These are phyloP conservation scores for Gymnobelideus leadbeateri DNA, from an alignment of 2,113 vertebrate genomes.

Conservation along the genomic window DNA sequence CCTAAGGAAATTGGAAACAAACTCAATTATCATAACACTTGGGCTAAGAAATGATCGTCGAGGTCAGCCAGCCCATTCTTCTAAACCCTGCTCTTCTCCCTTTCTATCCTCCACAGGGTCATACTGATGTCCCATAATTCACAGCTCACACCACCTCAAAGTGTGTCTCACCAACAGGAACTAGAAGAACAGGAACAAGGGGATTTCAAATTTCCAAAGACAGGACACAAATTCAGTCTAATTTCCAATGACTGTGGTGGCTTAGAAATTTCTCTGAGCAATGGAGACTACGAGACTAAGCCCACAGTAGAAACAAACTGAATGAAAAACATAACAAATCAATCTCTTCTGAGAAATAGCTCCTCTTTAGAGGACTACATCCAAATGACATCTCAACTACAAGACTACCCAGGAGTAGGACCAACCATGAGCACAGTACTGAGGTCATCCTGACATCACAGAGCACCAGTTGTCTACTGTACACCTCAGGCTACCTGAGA, in stretches of 20 bases:
- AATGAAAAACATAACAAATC: neutral
- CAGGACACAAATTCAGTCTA: neutral
- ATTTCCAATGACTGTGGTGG: neutral
- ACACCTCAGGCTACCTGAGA: neutral
- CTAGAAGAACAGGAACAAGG: neutral
- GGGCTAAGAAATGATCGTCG: neutral
- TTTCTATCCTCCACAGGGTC: neutral
- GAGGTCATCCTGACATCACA: neutral
- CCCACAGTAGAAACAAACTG: neutral
- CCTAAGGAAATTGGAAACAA: neutral
- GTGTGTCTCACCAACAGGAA: neutral
- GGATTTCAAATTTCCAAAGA: neutral
- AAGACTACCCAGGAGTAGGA: neutral
- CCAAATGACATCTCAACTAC: neutral
- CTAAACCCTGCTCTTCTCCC: neutral
- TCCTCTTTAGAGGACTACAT: neutral
- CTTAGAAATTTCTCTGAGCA: neutral
- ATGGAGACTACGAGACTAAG: neutral
- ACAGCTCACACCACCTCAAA: neutral
- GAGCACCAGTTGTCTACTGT: neutral
- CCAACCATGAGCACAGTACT: neutral
- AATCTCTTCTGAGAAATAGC: neutral
- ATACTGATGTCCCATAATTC: neutral
- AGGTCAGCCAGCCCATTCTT: neutral
- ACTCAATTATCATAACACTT: neutral